These are phyloP conservation scores for Enteromius paludinosus DNA, from an alignment of 2,797 vertebrate genomes.

Conservation along the genomic window DNA sequence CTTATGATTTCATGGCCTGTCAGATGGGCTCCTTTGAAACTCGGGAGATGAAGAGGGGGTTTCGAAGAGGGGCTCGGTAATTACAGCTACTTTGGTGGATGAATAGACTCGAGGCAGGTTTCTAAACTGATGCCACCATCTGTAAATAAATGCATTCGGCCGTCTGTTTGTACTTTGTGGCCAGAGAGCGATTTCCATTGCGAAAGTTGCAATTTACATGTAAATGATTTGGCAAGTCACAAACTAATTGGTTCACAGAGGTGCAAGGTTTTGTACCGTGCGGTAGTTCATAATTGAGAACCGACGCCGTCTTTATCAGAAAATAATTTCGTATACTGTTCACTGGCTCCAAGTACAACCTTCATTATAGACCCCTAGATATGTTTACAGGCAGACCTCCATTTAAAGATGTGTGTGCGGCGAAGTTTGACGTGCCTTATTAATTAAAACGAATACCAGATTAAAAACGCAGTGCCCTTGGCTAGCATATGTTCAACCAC, in stretches of 20 bases:
- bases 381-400: slow-evolving; percentile 47
- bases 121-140: slow-evolving; percentile 5
- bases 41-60: slow-evolving; percentile 27
- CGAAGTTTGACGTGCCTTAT: slow-evolving; percentile 36
- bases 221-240: slow-evolving; percentile 38
- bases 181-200: slow-evolving; percentile 5
- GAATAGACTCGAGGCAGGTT: slow-evolving; percentile 33
- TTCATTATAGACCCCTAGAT: slow-evolving; percentile 33
- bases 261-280: background rate
- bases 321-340: slow-evolving; percentile 43
- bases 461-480: slow-evolving; percentile 49
- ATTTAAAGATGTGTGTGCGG: slow-evolving; percentile 14
- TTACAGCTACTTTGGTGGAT: slow-evolving; percentile 25
- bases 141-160: slow-evolving; percentile 35
- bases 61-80: slow-evolving; percentile 26
- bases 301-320: slow-evolving; percentile 48
- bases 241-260: slow-evolving; percentile 27
- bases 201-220: slow-evolving; percentile 39
- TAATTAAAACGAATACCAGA: slow-evolving; percentile 55
- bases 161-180: slow-evolving; percentile 4
- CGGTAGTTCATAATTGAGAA: slow-evolving; percentile 46
- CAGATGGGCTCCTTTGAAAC: slow-evolving; percentile 38
- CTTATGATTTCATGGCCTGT: slow-evolving; percentile 42
- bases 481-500: slow-evolving; percentile 41
- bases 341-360: background rate